Conservation (phyloP, 2,113 vertebrate genomes). For the Gorsachius goisagi region DNA sequence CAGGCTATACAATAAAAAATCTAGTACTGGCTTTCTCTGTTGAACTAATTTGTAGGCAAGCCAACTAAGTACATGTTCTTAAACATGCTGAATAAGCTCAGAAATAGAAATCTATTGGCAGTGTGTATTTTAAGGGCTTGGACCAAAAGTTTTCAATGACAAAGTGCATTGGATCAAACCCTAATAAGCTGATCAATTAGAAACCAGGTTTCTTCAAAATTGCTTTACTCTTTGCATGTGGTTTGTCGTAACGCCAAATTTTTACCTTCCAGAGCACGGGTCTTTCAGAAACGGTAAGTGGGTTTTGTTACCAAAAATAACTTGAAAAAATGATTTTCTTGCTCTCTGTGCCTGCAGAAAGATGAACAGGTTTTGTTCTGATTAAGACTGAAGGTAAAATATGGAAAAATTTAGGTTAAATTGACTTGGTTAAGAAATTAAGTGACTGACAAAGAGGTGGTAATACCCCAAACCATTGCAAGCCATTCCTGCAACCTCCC, state of each 20-base stretch:
- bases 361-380: background rate
- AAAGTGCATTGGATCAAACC: background rate
- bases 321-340: background rate
- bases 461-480: background rate
- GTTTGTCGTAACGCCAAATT: background rate
- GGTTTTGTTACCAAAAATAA: background rate
- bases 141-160: background rate
- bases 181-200: background rate
- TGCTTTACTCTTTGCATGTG: background rate
- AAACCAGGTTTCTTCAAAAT: background rate
- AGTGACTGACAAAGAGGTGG: background rate
- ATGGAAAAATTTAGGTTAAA: background rate
- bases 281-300: background rate
- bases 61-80: background rate
- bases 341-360: background rate
- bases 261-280: background rate
- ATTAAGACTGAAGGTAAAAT: background rate
- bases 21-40: background rate
- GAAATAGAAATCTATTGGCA: background rate
- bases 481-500: background rate
- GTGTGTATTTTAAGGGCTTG: background rate
- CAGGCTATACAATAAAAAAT: constrained; percentile 8
- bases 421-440: background rate
- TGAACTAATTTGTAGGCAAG: background rate
- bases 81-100: constrained; percentile 14